These are phyloP conservation scores for Menidia menidia DNA, from an alignment of 2,797 vertebrate genomes.

Conservation along the genomic window DNA sequence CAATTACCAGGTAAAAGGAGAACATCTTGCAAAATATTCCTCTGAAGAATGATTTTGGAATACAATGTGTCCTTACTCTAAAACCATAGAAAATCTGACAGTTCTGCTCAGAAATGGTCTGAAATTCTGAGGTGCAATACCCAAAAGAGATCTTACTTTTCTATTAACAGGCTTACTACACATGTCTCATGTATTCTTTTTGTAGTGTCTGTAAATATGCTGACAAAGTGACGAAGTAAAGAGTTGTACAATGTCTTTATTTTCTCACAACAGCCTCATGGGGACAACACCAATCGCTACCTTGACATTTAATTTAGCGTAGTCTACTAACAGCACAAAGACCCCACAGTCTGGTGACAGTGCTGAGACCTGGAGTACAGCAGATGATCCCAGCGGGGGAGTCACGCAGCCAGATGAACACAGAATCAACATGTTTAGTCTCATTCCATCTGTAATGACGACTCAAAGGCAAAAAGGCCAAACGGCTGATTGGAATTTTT, in stretches of 20 bases:
- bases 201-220: background rate
- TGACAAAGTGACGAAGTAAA: background rate
- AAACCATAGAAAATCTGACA: too few relatives aligned
- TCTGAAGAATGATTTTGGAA: too few relatives aligned
- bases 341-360: conserved; percentile 10
- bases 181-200: background rate
- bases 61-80: too few relatives aligned
- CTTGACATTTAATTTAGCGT: conserved; percentile 27
- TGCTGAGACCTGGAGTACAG: conserved; percentile 7
- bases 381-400: conserved; percentile 38
- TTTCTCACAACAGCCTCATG: conserved; percentile 12
- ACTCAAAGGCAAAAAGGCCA: conserved; percentile 4
- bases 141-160: background rate
- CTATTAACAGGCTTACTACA: background rate
- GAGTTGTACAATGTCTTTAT: background rate
- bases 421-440: conserved; percentile 9
- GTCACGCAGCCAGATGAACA: conserved; percentile 7
- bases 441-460: conserved; percentile 29
- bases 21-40: too few relatives aligned
- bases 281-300: background rate
- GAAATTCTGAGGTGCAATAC: too few relatives aligned
- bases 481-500: conserved; percentile 6
- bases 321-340: conserved; percentile 29
- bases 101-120: too few relatives aligned
- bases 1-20: too few relatives aligned